These are phyloP conservation scores for Pseudotriccus pelzelni DNA, from an alignment of 2,797 vertebrate species.

Conservation along the genomic window DNA sequence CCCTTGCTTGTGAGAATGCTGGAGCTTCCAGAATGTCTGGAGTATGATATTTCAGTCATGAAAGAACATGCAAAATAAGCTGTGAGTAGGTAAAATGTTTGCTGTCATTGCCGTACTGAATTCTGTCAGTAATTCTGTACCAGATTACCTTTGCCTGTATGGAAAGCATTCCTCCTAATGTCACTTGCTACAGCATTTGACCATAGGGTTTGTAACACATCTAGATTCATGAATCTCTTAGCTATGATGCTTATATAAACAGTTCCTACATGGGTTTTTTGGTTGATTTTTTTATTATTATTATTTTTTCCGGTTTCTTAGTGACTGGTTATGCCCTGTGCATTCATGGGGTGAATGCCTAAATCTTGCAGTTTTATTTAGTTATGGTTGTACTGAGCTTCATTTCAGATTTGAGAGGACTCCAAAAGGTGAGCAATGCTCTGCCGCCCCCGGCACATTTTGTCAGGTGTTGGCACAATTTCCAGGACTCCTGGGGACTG, in stretches of 20 bases:
- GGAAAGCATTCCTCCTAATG: neutral
- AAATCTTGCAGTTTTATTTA: neutral
- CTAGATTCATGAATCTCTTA: neutral
- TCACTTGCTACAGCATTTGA: neutral
- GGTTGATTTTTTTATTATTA: neutral
- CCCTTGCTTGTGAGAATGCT: neutral
- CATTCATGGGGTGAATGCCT: neutral
- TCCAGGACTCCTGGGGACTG: neutral
- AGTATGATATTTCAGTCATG: neutral
- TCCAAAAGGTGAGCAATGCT: neutral
- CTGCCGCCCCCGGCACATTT: neutral
- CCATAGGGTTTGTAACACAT: neutral
- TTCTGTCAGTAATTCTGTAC: neutral
- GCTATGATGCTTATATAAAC: neutral
- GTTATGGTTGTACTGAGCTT: neutral
- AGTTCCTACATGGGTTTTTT: neutral
- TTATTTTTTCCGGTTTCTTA: neutral
- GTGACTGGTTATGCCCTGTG: neutral
- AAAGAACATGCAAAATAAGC: neutral
- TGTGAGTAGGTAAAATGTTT: neutral
- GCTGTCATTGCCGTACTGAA: neutral
- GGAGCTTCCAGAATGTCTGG: slow-evolving; percentile 14
- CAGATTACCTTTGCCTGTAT: neutral
- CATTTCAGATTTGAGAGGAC: neutral
- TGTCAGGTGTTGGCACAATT: neutral